Evolutionary conservation across 1,140 invertebrate species (phyloP), one percentile per base, ranked within the genome.

Genomic region (Eufriesea mexicana): DNA sequence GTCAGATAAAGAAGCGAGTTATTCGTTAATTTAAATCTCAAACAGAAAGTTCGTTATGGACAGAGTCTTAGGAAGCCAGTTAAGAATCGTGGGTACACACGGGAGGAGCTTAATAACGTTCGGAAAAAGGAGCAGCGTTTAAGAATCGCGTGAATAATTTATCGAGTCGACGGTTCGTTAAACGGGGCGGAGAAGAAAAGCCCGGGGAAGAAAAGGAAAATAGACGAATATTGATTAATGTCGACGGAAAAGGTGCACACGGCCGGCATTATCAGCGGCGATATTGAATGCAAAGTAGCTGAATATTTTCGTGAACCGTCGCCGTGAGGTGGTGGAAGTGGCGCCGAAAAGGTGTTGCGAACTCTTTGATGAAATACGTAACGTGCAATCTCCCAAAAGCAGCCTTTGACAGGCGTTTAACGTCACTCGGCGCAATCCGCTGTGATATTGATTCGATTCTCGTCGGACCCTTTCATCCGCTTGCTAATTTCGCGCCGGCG

Each of bases 351-450:
- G 49, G 57, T 1, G 35, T 51, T 20, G 71, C 68, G 47, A 47
- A 82, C 74, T 84, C 86, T 87, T 87, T 87, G 85, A 87, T 79
- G 51, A 87, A 87, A 87, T 75, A 86, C 76, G 81, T 72, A 18
- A 54, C 76, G 71, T 51, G 76, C 68, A 79, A 86, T 86, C 85
- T 73, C 16, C 72, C 51, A 61, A 87, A 86, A 86, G 59, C 61
- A 87, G 54, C 75, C 76, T 87, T 84, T 84, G 76, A 87, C 78
- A 55, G 54, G 4, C 66, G 79, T 72, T 86, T 84, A 84, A 73
- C 73, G 67, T 83, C 57, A 59, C 18, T 14, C 61, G 55, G 62
- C 67, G 79, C 74, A 78, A 73, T 83, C 62, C 73, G 25, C 77
- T 67, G 71, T 80, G 49, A 87, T 84, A 86, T 84, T 77, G 55